Conservation (phyloP, 1,140 invertebrate species). For the Tetragonula clypearis region DNA sequence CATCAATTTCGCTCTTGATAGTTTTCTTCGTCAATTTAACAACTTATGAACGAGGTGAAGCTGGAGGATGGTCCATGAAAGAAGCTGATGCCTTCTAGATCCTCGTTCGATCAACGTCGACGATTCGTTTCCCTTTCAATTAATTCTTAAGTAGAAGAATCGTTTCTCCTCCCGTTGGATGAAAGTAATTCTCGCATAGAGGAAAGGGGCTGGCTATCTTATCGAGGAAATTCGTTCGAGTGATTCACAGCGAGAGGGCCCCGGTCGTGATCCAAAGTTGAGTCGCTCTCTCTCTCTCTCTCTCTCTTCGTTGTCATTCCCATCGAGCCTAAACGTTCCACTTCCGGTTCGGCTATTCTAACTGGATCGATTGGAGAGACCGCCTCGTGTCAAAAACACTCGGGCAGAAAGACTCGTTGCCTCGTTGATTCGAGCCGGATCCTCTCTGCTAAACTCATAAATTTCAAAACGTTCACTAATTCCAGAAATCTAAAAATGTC, state of each 20-base stretch:
- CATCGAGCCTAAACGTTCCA: conserved; percentile 56
- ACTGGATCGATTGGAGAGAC: conserved; percentile 52
- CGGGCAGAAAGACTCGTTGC: conserved; percentile 46
- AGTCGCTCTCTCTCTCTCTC: conserved; percentile 23
- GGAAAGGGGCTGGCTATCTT: not conserved
- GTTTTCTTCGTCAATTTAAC: not conserved
- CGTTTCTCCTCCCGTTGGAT: not conserved
- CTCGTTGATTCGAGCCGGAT: conserved; percentile 44
- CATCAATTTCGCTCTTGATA: not conserved
- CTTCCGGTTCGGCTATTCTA: conserved; percentile 60
- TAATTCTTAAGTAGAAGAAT: conserved; percentile 16
- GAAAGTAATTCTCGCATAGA: conserved; percentile 16
- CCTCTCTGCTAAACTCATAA: conserved; percentile 41
- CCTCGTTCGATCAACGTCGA: conserved; percentile 23
- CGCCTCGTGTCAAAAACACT: conserved; percentile 63
- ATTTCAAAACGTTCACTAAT: conserved; percentile 39
- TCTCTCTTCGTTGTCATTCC: conserved; percentile 43
- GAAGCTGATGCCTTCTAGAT: not conserved
- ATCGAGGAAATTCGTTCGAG: conserved; percentile 22
- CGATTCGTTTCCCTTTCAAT: conserved; percentile 12
- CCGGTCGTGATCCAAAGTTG: conserved; percentile 35
- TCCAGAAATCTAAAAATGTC: not conserved
- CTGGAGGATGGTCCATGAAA: not conserved
- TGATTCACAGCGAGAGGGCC: conserved; percentile 2
- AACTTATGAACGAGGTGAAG: not conserved